Evolutionary conservation across 2,888 invertebrate genomes (phyloP).

Genomic region (Epinotia ramella): DNA sequence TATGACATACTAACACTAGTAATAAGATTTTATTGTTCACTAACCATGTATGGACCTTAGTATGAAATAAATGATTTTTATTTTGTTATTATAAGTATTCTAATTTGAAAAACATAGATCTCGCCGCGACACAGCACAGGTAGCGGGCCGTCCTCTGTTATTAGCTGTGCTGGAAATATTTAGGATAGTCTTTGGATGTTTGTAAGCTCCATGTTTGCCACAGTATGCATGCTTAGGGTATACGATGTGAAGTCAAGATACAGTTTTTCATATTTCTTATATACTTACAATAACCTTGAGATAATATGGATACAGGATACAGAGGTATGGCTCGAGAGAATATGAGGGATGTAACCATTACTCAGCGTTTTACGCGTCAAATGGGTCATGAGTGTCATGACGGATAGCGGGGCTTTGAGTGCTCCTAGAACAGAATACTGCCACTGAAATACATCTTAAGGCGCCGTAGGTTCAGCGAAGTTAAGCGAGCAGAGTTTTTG

Average conservation of each 20-base stretch:
- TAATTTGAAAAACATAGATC: too few species aligned
- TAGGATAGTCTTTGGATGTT: background rate
- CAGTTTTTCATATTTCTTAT: background rate
- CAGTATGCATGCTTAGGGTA: background rate
- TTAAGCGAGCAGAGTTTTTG: too few species aligned
- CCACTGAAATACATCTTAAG: too few species aligned
- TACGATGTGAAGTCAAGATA: background rate
- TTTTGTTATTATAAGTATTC: too few species aligned
- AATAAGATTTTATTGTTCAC: too few species aligned
- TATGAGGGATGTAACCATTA: conserved; percentile 24
- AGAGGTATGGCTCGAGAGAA: conserved; percentile 18
- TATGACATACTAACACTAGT: too few species aligned
- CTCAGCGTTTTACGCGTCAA: conserved; percentile 32
- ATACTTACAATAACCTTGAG: conserved; percentile 22
- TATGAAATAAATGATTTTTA: too few species aligned
- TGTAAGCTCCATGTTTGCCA: background rate
- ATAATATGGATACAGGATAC: conserved; percentile 15
- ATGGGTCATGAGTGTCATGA: conserved; percentile 28
- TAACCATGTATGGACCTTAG: too few species aligned
- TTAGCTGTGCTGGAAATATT: too few species aligned
- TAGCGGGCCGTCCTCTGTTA: too few species aligned
- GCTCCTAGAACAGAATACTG: background rate
- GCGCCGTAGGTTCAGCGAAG: too few species aligned
- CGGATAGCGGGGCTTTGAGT: conserved; percentile 14
- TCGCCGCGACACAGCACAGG: too few species aligned